Evolutionary conservation across 1,140 invertebrate genomes (phyloP).

Genomic region (Hylyphantes graminicola): DNA sequence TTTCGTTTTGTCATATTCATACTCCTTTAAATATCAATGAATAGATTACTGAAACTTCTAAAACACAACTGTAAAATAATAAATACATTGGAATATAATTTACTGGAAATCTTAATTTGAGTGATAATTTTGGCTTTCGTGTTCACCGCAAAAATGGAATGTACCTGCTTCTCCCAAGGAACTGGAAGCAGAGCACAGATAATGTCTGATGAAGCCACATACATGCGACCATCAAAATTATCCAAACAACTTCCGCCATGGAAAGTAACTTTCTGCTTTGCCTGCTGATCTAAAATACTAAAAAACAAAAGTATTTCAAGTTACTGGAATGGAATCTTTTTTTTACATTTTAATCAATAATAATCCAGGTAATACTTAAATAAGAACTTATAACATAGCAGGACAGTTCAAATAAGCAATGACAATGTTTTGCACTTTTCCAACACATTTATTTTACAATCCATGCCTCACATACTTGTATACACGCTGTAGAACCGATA

Average conservation of each 20-base stretch:
- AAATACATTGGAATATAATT: no score
- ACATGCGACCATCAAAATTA: slow-evolving; percentile 71
- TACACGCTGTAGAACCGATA: no score
- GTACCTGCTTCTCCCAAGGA: slow-evolving; percentile 71
- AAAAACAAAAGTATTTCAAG: not conserved
- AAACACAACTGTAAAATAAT: no score
- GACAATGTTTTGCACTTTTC: not conserved
- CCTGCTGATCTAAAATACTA: slow-evolving; percentile 71
- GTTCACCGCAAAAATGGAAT: not conserved
- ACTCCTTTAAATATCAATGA: no score
- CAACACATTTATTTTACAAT: not conserved
- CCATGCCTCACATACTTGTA: not conserved
- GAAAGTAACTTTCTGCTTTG: slow-evolving; percentile 71
- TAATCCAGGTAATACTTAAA: not conserved
- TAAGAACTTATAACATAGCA: not conserved
- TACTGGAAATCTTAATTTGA: no score
- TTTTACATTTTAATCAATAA: no score
- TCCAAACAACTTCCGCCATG: slow-evolving; percentile 68
- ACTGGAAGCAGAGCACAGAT: slow-evolving; percentile 70
- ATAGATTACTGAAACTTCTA: no score
- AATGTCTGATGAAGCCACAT: slow-evolving; percentile 68
- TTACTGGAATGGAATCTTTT: no score
- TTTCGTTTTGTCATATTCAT: no score
- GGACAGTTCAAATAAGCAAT: not conserved
- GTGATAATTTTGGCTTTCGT: no score